Evolutionary conservation across 1,140 invertebrate genomes (phyloP).

Genomic region (Lepidurus apus): DNA sequence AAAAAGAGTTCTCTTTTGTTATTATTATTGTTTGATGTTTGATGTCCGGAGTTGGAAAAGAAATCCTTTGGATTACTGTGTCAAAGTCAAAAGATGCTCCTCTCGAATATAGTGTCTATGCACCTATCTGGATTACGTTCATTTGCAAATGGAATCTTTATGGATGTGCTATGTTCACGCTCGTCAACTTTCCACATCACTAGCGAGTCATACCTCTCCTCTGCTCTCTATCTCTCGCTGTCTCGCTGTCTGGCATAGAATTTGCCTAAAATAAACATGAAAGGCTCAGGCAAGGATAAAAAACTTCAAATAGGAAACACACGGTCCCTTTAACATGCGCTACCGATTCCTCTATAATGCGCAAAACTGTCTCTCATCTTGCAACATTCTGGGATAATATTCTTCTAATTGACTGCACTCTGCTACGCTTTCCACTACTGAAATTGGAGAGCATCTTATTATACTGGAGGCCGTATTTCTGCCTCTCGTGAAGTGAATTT

Average conservation of each 20-base stretch:
- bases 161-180: background rate
- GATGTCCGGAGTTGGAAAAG: background rate
- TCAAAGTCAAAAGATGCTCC: background rate
- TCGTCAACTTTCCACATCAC: constrained; percentile 10
- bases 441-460: no score
- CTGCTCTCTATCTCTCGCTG: background rate
- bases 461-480: no score
- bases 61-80: background rate
- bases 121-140: background rate
- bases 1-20: no score
- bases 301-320: background rate
- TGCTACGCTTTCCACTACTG: no score
- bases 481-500: no score
- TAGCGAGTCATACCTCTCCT: background rate
- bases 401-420: no score
- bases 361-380: background rate
- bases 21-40: no score
- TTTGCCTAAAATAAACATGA: constrained; percentile 5
- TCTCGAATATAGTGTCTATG: background rate
- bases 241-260: background rate
- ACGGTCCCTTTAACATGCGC: background rate
- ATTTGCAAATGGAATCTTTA: constrained; percentile 22
- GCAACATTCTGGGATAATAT: no score
- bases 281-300: background rate
- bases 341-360: background rate